Evolutionary conservation across 2,113 vertebrate species (phyloP), one percentile per base, ranked within the genome.

Genomic region (Eolophus roseicapilla): DNA sequence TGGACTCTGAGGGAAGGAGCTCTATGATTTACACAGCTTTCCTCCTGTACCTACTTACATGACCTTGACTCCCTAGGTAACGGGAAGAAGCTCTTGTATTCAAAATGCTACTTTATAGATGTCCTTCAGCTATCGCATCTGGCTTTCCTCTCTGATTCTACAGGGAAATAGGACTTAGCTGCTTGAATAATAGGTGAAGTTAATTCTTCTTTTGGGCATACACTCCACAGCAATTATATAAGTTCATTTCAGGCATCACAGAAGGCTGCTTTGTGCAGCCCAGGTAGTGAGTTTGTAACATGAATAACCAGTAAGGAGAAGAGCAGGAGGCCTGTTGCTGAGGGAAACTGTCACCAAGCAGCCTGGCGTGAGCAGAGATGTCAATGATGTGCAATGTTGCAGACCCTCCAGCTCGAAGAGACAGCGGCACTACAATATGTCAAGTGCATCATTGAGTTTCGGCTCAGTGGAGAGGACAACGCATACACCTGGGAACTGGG

Each of bases 401-500:
- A 49, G 75, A 79, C 85, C 91, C 93, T 92, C 77, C 78, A 60
- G 92, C 95, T 71, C 90, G 29, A 41, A 88, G 82, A 68, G 29
- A 7, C 57, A 55, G 70, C 0, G 0, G 80, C 63, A 25, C 43
- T 49, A 25, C 75, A 90, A 78, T 90, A 86, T 91, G 93, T 88
- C 64, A 67, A 86, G 74, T 0, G 3, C 55, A 29, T 85, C 4
- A 0, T 60, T 39, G 92, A 80, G 69, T 62, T 97, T 86, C 73
- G 0, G 86, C 88, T 95, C 94, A 94, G 63, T 76, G 73, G 90
- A 91, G 70, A 71, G 92, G 80, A 71, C 86, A 90, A 29, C 41
- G 4, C 53, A 28, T 43, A 77, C 94, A 97, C 97, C 95, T 97
- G 95, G 88, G 94, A 95, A 95, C 80, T 33, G 47, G 80, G 93